Base-by-base conservation (phyloP, 2,797 vertebrate genomes). In the Tolypeutes matacus region DNA sequence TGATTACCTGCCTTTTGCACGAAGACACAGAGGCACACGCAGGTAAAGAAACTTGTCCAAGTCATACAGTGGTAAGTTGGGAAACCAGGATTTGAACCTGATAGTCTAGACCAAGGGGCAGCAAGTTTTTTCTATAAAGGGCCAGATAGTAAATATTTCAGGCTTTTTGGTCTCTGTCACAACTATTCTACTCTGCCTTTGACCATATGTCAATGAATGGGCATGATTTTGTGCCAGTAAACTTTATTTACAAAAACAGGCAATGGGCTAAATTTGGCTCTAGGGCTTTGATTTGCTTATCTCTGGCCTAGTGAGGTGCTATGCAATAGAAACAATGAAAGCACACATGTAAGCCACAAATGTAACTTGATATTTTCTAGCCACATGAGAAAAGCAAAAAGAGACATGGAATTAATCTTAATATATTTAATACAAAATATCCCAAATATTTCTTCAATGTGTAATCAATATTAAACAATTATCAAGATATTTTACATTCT, bases 171-270 rank as follows among this genome's bases (percentile, higher is more conserved):
- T 51, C 70, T 77, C 60, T 84, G 29, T 86, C 23, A 20, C 31
- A 80, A 69, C 49, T 42, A 20, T 11, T 72, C 49, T 56, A 13
- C 49, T 89, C 21, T 29, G 20, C 49, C 56, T 3, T 25, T 69
- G 5, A 53, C 21, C 36, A 56, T 49, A 72, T n/a, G 13, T 10
- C 42, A 86, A 89, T 70, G 76, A 86, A 65, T 23, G 36, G 15
- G 7, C 27, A 34, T 94, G 53, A 20, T 31, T 25, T 1, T 89
- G 42, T 86, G 70, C 27, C 31, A 10, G 77, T 56, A 93, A 89
- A 93, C 77, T 83, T 90, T 83, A 91, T 72, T 86, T 90, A 86
- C 36, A 78, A 95, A 70, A 92, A 36, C 2, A 72, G 25, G 4
- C 0, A 0, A 25, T 62, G 65, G 39, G 5, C 20, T 65, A 6